Base-by-base conservation (phyloP, 2,113 vertebrate genomes). In the Macroglossus sobrinus region DNA sequence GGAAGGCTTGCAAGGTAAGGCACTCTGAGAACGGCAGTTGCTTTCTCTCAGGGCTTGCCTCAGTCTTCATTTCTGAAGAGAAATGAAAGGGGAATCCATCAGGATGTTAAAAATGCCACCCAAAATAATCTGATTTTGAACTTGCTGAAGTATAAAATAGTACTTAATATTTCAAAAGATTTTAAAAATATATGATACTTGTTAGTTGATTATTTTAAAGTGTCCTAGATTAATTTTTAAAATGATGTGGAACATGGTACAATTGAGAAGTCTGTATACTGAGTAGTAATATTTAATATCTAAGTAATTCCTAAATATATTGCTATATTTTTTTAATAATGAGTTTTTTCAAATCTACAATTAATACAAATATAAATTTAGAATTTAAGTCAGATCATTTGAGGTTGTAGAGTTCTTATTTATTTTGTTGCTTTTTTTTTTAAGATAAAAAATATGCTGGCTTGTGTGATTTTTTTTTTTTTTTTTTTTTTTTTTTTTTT, bases 1-100 rank as follows among this genome's bases (percentile, higher is more conserved):
- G 99, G 99, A 74, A 99, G 99, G 53, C 99, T 99, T 93, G 99
- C 99, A 92, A 99, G 99, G 99, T 99, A 98, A 80, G 79, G 55
- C 50, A 47, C 22, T 94, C 93, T 61, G 16, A 91, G 14, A 47
- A 14, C 74, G 86, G 16, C 9, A 24, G 9, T 61, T 74, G 55
- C 55, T 74, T 89, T 80, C 35, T 50, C 55, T 88, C 63, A 55
- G 22, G 18, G 28, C 15, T 68, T 81, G 33, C 8, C 7, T 82
- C 61, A 38, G 3, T 71, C 63, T 79, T 89, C 38, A 71, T 80
- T 89, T 92, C n/a, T 89, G 24, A 92, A 86, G 24, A 87, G 21
- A 85, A 81, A 78, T 45, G 15, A 55, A 66, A 75, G 3, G 35
- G 30, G 30, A 35, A 10, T 79, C 18, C 14, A 61, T 80, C 71